Evolutionary conservation across 2,888 invertebrate genomes (phyloP), one percentile per base, ranked within the genome.

Genomic region (Acleris sparsana): DNA sequence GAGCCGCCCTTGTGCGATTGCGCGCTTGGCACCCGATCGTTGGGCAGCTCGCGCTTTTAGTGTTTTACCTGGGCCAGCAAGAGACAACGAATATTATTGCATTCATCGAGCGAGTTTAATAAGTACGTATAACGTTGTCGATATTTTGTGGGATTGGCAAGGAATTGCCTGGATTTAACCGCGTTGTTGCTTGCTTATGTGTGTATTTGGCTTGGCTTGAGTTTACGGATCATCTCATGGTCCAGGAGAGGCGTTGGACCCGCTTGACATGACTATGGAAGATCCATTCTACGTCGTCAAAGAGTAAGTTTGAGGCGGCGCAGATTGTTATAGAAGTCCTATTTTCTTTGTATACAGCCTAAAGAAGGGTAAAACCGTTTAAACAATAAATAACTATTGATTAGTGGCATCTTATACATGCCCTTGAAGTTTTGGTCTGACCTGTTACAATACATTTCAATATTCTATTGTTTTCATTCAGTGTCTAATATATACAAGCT

Each of bases 241-340:
- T 75, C 82, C 80, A 75, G 73, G 71, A 77, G 71, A 76, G 72
- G 76, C 74, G 72, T 77, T 78, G 70, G 79, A 88, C 80, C 85
- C 89, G 83, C 93, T 93, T 95, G 97, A 95, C 95, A 98, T 99
- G 98, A 97, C 98, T 95, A 95, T 98, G 93, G 98, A 99, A 94
- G 99, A 99, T 94, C 99, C 99, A 75, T 99, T 98, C 94, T 98
- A 98, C 95, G 98, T 98, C 91, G 98, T 99, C 80, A 98, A 98
- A 95, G 98, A 98, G 99, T 99, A 95, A 97, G 98, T 95, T 68
- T 53, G 63, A 70, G 69, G 63, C 60, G 55, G 56, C 72, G 63
- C 63, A 63, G 69, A 67, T 62, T 55, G 53, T 52, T 69, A 55
- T 43, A 57, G 25, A 49, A 44, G 44, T 44, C 51, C 20, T 62